Evolutionary conservation across 2,888 invertebrate species (phyloP).

Genomic region (Latrodectus hesperus): DNA sequence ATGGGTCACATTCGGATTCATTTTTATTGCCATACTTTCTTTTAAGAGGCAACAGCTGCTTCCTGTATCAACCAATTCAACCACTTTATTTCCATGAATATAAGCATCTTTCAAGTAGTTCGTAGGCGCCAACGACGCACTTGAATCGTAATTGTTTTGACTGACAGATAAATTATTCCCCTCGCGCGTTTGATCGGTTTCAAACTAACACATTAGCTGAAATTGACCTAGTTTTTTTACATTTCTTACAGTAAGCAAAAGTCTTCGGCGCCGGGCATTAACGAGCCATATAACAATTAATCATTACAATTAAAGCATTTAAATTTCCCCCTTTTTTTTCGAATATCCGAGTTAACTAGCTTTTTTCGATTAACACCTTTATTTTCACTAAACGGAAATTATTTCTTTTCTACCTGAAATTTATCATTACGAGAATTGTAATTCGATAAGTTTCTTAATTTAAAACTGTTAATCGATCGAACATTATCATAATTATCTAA

Average conservation of each 20-base stretch:
- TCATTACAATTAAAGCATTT: slow-evolving; percentile 1
- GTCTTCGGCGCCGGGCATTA: too few relatives aligned
- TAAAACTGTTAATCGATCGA: too few relatives aligned
- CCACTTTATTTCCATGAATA: neutral
- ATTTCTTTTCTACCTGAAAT: too few relatives aligned
- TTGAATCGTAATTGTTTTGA: too few relatives aligned
- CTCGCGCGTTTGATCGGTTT: neutral
- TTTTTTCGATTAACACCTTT: too few relatives aligned
- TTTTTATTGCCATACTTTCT: neutral
- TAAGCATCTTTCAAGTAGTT: too few relatives aligned
- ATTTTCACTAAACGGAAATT: too few relatives aligned
- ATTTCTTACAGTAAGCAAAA: neutral
- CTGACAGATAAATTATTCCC: too few relatives aligned
- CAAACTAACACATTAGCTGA: neutral
- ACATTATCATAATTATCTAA: too few relatives aligned
- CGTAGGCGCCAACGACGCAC: too few relatives aligned
- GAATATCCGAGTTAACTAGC: neutral
- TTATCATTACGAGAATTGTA: too few relatives aligned
- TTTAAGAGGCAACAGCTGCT: neutral
- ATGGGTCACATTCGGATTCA: neutral
- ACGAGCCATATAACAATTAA: neutral
- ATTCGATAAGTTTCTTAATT: too few relatives aligned
- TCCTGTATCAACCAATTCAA: neutral
- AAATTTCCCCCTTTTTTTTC: neutral
- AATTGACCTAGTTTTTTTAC: neutral